phyloP scores from a whole-genome alignment of 2,888 invertebrate species.

The Pecten maximus region DNA sequence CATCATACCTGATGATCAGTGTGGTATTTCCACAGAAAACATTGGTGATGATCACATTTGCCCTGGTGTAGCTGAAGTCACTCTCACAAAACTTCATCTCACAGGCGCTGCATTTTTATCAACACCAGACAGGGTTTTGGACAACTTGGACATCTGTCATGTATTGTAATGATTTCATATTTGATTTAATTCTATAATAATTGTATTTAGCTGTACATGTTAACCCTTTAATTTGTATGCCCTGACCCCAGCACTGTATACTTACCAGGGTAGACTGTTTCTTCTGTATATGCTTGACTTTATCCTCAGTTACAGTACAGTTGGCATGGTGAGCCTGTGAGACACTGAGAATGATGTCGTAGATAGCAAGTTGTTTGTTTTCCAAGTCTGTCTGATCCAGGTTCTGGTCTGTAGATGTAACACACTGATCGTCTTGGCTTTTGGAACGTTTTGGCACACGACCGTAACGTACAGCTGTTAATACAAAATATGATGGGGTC shows the following conservation, averaged over 20 bases:
- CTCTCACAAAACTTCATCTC: too few species aligned
- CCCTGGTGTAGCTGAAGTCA: too few species aligned
- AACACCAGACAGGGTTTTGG: too few species aligned
- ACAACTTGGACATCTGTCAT: too few species aligned
- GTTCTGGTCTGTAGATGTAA: conserved; percentile 75
- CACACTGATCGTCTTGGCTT: conserved; percentile 87
- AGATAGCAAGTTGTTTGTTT: conserved; percentile 86
- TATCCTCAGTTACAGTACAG: conserved; percentile 94
- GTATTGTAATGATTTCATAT: too few species aligned
- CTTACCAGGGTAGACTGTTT: conserved; percentile 87
- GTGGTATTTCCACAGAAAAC: too few species aligned
- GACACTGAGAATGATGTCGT: conserved; percentile 91
- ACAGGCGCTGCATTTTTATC: too few species aligned
- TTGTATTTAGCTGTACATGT: too few species aligned
- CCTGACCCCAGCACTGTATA: not conserved
- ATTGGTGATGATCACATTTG: too few species aligned
- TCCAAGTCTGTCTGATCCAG: conserved; percentile 75
- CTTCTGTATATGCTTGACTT: conserved; percentile 87
- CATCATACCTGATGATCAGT: too few species aligned
- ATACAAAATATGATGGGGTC: conserved; percentile 28
- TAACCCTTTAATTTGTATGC: not conserved
- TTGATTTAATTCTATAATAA: too few species aligned
- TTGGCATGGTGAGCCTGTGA: conserved; percentile 92
- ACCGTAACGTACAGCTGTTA: conserved; percentile 93
- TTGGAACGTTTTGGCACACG: conserved; percentile 96